Conservation (phyloP, 2,888 invertebrate species). For the Formica aserva region DNA sequence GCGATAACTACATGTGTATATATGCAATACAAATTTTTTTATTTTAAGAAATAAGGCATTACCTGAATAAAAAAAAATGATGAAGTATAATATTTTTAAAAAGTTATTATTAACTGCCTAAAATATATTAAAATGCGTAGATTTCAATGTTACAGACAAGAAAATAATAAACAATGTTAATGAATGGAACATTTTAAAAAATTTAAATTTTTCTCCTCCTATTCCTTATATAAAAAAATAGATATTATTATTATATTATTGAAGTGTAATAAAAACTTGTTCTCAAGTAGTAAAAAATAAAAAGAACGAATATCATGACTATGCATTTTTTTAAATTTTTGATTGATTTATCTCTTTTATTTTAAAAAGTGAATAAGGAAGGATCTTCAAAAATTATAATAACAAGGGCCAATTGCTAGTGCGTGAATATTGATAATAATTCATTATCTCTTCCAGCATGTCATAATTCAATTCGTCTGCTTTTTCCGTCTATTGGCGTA, state of each 20-base stretch:
- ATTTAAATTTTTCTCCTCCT: not conserved
- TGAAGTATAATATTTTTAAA: not conserved
- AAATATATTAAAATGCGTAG: not conserved
- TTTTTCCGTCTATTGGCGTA: not conserved
- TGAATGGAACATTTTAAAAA: not conserved
- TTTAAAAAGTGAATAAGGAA: not conserved
- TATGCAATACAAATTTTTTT: not conserved
- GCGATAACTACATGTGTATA: not conserved
- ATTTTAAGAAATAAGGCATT: not conserved
- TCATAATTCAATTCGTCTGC: not conserved
- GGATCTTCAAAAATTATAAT: not conserved
- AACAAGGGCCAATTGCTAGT: not conserved
- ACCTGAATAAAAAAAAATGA: not conserved
- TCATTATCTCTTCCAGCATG: not conserved
- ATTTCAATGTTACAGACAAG: not conserved
- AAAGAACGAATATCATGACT: not conserved
- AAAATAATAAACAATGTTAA: not conserved
- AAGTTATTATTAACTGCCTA: not conserved
- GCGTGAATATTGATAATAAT: not conserved
- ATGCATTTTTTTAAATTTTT: not conserved
- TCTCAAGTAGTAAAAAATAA: not conserved
- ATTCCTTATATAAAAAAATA: not conserved
- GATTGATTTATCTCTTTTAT: not conserved
- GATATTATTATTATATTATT: constrained; percentile 7
- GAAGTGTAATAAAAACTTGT: not conserved